Evolutionary conservation across 2,113 vertebrate genomes (phyloP), one percentile per base, ranked within the genome.

Genomic region (Mus pahari): DNA sequence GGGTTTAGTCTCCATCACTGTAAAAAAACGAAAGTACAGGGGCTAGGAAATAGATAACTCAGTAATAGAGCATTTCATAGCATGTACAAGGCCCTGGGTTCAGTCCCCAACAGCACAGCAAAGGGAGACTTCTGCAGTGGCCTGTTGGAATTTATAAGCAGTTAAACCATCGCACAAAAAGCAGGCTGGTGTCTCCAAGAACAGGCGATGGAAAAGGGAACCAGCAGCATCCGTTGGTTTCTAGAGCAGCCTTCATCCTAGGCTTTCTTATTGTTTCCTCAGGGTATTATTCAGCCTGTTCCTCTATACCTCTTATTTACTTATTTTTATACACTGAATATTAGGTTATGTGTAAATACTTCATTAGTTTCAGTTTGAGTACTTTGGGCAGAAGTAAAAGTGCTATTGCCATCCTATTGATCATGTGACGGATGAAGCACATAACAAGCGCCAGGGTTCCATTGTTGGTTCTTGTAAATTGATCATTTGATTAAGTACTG

Each of bases 351-450:
- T 78, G 53, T 86, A 86, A 60, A 93, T 12, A 17, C 26, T 96
- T 90, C 75, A n/a, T 91, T 91, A 79, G 48, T 90, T 92, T 70
- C 58, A 62, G 45, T 74, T 81, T 83, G 90, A 96, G 90, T 39
- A 89, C 79, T 92, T 94, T 92, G 86, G 64, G 42, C 55, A 62
- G 48, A 31, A 66, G 45, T 17, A 11, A 45, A 92, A 31, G 11
- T 84, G 17, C 31, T 68, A 2, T 50, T 28, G 73, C 39, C n/a
- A 0, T 96, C 48, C 9, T 66, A 9, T 90, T 48, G 84, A 20
- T 88, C 31, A 58, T 42, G 4, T 62, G n/a, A 90, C 17, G 39
- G n/a, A 90, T 16, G 39, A 81, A 58, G 45, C 33, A 14, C 19
- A 10, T 24, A 22, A 28, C 13, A 5, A 86, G 78, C 33, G 28